Evolutionary conservation across 2,113 vertebrate genomes (phyloP), one percentile per base, ranked within the genome.

Genomic region (Arizona elegans): DNA sequence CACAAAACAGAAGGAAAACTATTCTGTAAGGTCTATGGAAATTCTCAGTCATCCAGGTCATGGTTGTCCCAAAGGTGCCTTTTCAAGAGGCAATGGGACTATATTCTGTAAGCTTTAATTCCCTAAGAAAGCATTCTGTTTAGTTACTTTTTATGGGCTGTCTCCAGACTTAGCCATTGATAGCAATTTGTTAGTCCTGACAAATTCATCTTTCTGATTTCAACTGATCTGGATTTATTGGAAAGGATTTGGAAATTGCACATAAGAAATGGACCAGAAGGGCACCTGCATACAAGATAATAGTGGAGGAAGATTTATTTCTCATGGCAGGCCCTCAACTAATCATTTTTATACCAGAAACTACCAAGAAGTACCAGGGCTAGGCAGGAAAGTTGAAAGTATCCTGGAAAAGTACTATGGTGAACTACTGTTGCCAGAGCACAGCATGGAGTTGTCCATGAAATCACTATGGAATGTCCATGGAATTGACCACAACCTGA

Each of bases 1-100:
- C 87, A 93, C 94, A 91, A 87, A 91, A 94, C 81, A 70, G 6
- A 93, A 91, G 6, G 87, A 55, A 94, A 24, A 90, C 10, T 92
- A n/a, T 29, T 1, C 1, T 10, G 55, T 8, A 8, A 55, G 47
- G 21, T 26, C 59, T 26, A 62, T 62, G 59, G 59, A 62, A 11
- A 62, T 62, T 62, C 24, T 62, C 59, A 62, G 8, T 29, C 59
- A 62, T 62, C 59, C 24, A 62, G 59, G 24, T 26, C 59, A 62
- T 62, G 59, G 8, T 26, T 62, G 59, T 62, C 59, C 59, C 59
- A 26, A 62, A 62, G 9, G 2, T 62, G 24, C 24, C 11, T 62
- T 26, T 62, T 62, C 59, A 62, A 62, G 59, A 62, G 24, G 9
- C 59, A 62, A 26, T 24, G 10, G 9, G 24, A 62, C 24, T 62